Percentiles rank a stretch among this genome's conserved stretches.
phyloP scores from a whole-genome alignment of 1,140 invertebrate genomes.

The Cecropterus lyciades region DNA sequence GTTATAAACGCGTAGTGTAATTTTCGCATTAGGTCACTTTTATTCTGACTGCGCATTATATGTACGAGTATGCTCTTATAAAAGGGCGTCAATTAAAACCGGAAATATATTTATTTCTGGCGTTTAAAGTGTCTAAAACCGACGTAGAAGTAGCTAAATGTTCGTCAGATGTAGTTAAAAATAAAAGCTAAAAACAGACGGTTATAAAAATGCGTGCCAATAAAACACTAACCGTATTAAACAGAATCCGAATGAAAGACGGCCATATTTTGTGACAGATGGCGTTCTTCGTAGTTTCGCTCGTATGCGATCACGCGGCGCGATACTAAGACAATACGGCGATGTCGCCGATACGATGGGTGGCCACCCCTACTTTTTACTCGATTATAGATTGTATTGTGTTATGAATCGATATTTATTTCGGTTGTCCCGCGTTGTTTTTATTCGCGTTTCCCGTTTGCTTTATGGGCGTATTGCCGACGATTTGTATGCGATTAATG shows the following conservation, averaged over 20 bases:
- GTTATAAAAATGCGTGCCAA: conserved; percentile 17
- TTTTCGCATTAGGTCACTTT: no score
- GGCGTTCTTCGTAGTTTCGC: conserved; percentile 47
- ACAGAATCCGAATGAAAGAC: background rate
- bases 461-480: conserved; percentile 54
- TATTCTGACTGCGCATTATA: no score
- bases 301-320: conserved; percentile 56
- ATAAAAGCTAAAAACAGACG: background rate
- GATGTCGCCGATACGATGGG: conserved; percentile 66
- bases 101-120: no score
- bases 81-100: no score
- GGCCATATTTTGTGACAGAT: conserved; percentile 53
- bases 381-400: conserved; percentile 80
- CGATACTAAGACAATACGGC: conserved; percentile 71
- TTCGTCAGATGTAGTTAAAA: no score
- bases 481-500: conserved; percentile 46
- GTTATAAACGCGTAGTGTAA: no score
- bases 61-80: no score
- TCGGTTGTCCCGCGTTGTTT: conserved; percentile 62
- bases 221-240: conserved; percentile 23
- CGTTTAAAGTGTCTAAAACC: no score
- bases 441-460: conserved; percentile 61
- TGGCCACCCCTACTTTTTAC: conserved; percentile 72
- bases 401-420: conserved; percentile 79
- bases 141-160: no score